Evolutionary conservation across 1,140 invertebrate genomes (phyloP), one percentile per base, ranked within the genome.

Genomic region (Drosophila bocqueti): DNA sequence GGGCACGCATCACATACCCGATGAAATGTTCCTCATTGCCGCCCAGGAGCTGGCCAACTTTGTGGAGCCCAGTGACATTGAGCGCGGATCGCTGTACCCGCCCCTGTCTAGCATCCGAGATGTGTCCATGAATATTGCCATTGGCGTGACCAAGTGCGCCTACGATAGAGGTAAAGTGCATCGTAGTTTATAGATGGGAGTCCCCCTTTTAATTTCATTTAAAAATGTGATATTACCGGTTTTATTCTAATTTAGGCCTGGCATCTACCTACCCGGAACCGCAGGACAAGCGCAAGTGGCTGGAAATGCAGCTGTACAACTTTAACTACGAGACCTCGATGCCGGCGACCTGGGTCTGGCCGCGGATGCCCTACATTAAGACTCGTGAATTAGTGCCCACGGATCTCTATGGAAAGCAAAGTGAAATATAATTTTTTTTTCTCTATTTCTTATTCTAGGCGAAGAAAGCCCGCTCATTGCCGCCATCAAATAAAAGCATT

Each of bases 81-180:
- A 95, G 0, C 95, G 95, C 52, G 99, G 99, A 16, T 96, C 97
- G 62, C 94, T 99, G 50, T 99, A 99, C 92, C 99, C 99, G 34
- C 98, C 98, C 0, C 94, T 99, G 18, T 93, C 95, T 9, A 95
- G 96, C 36, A 98, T 99, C 81, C 95, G 96, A 57, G 96, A 98
- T 49, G 97, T 98, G 54, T 99, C 99, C 1, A 92, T 98, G 13
- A 95, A 95, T 76, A 99, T 99, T 83, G 99, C 98, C 2, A 95
- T 95, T 10, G 95, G 96, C 79, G 94, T 99, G 62, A 96, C 97
- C 34, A 96, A 99, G 82, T 97, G 97, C 93, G 97, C 98, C 29
- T 99, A 99, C 91, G 94, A 95, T 89, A 96, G 95, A 94, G 96
- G 97, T 98, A 95, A 49, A 13, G 5, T 31, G 15, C 7, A 47